Conservation (phyloP, 2,113 vertebrate species). For the Anhinga anhinga region DNA sequence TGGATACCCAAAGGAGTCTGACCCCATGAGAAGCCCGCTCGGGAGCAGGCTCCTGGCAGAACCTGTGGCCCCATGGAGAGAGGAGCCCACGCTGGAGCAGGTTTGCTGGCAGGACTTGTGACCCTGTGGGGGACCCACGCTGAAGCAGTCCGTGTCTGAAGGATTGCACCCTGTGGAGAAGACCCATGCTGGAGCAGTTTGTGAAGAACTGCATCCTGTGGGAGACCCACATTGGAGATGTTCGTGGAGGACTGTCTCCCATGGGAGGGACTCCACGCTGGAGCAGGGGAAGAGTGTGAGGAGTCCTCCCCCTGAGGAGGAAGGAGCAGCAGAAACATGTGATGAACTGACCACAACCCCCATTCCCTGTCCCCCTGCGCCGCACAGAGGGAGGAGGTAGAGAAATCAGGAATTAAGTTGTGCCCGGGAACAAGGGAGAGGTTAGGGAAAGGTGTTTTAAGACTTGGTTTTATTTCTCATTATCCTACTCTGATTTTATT, state of each 20-base stretch:
- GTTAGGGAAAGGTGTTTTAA: too few relatives aligned
- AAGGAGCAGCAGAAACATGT: background rate
- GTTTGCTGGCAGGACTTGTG: background rate
- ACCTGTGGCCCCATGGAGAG: background rate
- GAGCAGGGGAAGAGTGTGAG: background rate
- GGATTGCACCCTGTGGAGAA: too few relatives aligned
- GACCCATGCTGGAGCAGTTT: background rate
- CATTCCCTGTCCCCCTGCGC: fast-evolving
- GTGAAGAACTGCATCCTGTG: background rate
- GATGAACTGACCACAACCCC: background rate
- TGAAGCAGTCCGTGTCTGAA: background rate
- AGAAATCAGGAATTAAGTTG: too few relatives aligned
- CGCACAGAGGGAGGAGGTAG: too few relatives aligned
- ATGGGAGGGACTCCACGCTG: too few relatives aligned
- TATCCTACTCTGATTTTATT: too few relatives aligned
- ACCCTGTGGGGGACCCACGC: background rate
- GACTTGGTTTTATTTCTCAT: too few relatives aligned
- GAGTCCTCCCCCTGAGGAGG: too few relatives aligned
- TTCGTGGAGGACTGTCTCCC: background rate
- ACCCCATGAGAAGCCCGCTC: fast-evolving
- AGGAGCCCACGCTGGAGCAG: too few relatives aligned
- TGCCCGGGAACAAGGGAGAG: too few relatives aligned
- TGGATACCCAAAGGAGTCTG: background rate
- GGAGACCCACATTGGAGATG: background rate
- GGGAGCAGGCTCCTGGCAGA: background rate